A percentile compares a stretch with the other conserved stretches of the same genome.
Conservation (phyloP, 2,797 vertebrate species). For the Etheostoma nigrum region DNA sequence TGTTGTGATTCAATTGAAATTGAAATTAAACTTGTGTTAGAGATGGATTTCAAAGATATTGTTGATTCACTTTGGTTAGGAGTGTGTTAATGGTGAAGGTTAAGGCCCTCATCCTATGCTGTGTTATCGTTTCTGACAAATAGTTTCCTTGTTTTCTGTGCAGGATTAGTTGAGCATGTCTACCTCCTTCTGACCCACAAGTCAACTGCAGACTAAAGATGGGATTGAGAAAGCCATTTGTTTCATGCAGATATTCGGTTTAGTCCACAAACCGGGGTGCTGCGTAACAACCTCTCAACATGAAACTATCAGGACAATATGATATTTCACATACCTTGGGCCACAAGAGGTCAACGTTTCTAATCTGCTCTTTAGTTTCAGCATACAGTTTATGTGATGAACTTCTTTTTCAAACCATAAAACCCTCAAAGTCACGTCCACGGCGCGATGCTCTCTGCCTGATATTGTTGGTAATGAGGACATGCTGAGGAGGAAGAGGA, state of each 20-base stretch:
- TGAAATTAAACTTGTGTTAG: too few relatives aligned
- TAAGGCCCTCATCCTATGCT: neutral
- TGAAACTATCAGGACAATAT: neutral
- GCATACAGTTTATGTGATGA: neutral
- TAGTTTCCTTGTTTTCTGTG: constrained; percentile 5
- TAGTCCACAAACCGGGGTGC: constrained; percentile 84
- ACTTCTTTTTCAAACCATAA: constrained; percentile 62
- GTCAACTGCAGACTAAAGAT: constrained; percentile 86
- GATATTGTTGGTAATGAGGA: constrained; percentile 87
- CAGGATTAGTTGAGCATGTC: constrained; percentile 93
- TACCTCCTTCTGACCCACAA: constrained; percentile 89
- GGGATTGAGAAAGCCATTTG: constrained; percentile 86
- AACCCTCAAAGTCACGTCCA: constrained; percentile 83
- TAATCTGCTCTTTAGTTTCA: constrained; percentile 13
- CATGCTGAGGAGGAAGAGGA: constrained; percentile 79
- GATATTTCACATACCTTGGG: neutral
- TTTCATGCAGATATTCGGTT: constrained; percentile 91
- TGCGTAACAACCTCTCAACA: constrained; percentile 80
- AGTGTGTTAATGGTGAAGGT: neutral
- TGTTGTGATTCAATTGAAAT: too few relatives aligned
- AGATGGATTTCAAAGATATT: neutral
- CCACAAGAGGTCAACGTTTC: constrained; percentile 9
- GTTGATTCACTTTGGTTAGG: neutral
- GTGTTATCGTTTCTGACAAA: neutral
- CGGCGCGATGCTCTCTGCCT: constrained; percentile 91